Base-by-base conservation (phyloP, 1,140 invertebrate species). In the Drosophila bifasciata region DNA sequence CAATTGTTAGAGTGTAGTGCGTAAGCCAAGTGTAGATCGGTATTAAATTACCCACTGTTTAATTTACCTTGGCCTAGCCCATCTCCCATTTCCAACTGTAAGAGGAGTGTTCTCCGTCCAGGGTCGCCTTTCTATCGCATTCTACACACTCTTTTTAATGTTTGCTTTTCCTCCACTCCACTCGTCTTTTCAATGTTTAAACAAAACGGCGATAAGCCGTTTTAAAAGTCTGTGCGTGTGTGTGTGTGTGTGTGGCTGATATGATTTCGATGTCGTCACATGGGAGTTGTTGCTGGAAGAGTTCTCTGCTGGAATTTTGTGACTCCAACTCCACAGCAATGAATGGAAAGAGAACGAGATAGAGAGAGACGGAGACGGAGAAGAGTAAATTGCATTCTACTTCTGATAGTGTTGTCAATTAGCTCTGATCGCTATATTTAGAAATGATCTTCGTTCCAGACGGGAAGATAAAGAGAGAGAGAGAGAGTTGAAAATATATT, bases 261-360 rank as follows among this genome's bases (percentile, higher is more conserved):
- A 81, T 67, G 60, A 17, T 56, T 57, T 76, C 45, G 63, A 60
- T 85, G 50, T 81, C 78, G 62, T 86, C 83, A 81, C 81, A 74
- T 88, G 81, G 81, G 45, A 73, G 50, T 50, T 67, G 45, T 36
- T 48, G 40, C n/a, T n/a, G n/a, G n/a, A n/a, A n/a, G 32, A 36
- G 32, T 36, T 36, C 32, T 13, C 4, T 32, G 28, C 28, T 36
- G 46, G 23, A 46, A 52, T 51, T 15, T 25, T 17, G 58, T 17
- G 0, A 11, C 9, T 32, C 39, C 60, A 67, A 66, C 62, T 56
- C 32, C 16, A 55, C 57, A 15, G 45, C 3, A 57, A 56, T 19
- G 50, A 41, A 28, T 32, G 21, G 8, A 40, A 41, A n/a, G n/a
- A n/a, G n/a, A n/a, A n/a, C n/a, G n/a, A n/a, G 17, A 13, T 51